Evolutionary conservation across 2,888 invertebrate genomes (phyloP).

Genomic region (Agrilus biguttatus): DNA sequence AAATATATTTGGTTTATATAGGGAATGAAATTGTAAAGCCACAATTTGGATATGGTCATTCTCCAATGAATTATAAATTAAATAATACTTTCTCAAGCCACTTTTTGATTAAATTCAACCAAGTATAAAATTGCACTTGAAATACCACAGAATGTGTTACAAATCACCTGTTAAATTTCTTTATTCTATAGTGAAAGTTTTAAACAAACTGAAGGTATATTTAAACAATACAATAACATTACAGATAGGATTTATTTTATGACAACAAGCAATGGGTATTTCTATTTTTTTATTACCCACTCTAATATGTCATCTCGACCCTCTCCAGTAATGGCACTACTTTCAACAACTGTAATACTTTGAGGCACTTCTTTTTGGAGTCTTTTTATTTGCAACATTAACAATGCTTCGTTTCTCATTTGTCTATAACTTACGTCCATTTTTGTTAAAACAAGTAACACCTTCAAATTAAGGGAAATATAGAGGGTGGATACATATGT

Average conservation of each 20-base stretch:
- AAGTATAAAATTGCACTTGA: conserved; percentile 7
- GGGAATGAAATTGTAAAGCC: background rate
- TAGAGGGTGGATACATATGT: background rate
- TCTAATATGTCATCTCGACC: conserved; percentile 53
- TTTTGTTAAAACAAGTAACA: conserved; percentile 60
- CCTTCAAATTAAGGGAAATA: conserved; percentile 32
- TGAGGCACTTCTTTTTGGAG: conserved; percentile 54
- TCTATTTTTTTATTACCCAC: conserved; percentile 30
- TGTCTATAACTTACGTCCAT: conserved; percentile 78
- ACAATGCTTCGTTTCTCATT: conserved; percentile 71
- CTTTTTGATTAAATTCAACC: conserved; percentile 1
- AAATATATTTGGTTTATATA: conserved; percentile 4
- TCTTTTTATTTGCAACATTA: conserved; percentile 65
- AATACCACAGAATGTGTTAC: too few relatives aligned
- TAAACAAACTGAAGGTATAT: too few relatives aligned
- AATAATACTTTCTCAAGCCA: background rate
- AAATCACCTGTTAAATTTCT: too few relatives aligned
- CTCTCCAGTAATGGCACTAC: conserved; percentile 56
- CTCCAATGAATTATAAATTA: background rate
- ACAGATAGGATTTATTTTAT: too few relatives aligned
- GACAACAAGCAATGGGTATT: too few relatives aligned
- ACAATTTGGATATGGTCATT: conserved; percentile 1
- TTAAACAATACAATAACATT: too few relatives aligned
- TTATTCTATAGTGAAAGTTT: too few relatives aligned
- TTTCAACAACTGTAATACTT: conserved; percentile 54